These are phyloP conservation scores for Abscondita cerata DNA, from an alignment of 2,888 invertebrate genomes.

Conservation along the genomic window DNA sequence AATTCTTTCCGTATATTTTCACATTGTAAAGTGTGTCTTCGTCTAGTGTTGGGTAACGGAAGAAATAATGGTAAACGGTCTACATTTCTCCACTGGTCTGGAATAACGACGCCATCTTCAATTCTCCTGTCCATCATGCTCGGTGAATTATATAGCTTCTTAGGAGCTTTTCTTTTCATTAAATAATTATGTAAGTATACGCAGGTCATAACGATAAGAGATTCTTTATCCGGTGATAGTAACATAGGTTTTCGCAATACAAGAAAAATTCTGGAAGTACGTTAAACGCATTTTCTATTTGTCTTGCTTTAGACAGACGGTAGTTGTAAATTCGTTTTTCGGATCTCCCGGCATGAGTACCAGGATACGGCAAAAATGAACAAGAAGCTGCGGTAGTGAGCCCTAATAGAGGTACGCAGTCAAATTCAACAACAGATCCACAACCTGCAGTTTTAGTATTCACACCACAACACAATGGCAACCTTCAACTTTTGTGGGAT, in stretches of 20 bases:
- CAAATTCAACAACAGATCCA: too few species aligned
- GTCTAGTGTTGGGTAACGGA: background rate
- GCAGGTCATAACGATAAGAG: constrained; percentile 1
- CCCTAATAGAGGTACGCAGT: too few species aligned
- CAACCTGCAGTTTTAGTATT: too few species aligned
- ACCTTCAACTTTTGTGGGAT: too few species aligned
- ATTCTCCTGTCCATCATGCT: too few species aligned
- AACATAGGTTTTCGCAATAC: background rate
- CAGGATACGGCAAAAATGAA: background rate
- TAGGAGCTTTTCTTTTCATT: background rate
- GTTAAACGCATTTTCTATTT: background rate
- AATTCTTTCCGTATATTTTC: background rate
- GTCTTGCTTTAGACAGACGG: too few species aligned
- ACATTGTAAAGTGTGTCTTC: background rate
- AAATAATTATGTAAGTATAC: background rate
- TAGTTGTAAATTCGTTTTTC: background rate
- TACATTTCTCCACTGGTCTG: background rate
- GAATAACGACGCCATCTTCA: background rate
- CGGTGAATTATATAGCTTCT: too few species aligned
- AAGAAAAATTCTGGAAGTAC: background rate
- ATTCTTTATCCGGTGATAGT: background rate
- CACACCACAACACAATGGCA: too few species aligned
- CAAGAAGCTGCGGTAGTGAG: too few species aligned
- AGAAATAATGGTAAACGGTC: background rate
- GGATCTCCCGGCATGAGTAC: background rate